Evolutionary conservation across 2,888 invertebrate genomes (phyloP).

Genomic region (Sesia apiformis): DNA sequence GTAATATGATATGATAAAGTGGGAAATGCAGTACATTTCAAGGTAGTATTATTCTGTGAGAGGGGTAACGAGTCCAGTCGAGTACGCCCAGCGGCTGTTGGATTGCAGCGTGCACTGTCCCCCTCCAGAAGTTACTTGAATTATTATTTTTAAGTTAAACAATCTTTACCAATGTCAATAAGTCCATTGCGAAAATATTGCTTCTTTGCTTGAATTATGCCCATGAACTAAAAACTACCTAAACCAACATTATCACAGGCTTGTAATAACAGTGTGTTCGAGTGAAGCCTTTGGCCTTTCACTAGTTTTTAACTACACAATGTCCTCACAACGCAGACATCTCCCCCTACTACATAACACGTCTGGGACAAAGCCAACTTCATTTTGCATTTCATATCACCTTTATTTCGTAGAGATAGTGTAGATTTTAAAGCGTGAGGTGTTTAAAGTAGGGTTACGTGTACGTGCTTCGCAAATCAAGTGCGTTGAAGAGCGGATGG

Average conservation of each 20-base stretch:
- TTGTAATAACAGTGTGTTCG: background rate
- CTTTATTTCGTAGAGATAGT: constrained; percentile 26
- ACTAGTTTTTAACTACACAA: constrained; percentile 12
- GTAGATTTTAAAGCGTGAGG: constrained; percentile 28
- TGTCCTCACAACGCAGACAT: constrained; percentile 58
- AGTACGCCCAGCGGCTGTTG: too few relatives aligned
- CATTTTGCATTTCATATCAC: constrained; percentile 15
- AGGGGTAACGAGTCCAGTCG: too few relatives aligned
- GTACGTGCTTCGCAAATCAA: constrained; percentile 71
- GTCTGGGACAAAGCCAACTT: constrained; percentile 35
- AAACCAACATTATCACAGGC: background rate
- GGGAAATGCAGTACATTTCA: too few relatives aligned
- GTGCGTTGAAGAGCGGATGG: constrained; percentile 66
- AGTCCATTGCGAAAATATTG: too few relatives aligned
- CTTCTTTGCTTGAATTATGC: too few relatives aligned
- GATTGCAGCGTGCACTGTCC: too few relatives aligned
- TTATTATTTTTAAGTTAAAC: too few relatives aligned
- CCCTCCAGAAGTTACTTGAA: too few relatives aligned
- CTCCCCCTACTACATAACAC: constrained; percentile 40
- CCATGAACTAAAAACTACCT: background rate
- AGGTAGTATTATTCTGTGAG: too few relatives aligned
- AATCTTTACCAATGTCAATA: too few relatives aligned
- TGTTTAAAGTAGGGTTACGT: constrained; percentile 14
- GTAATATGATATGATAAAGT: too few relatives aligned
- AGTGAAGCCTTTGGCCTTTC: background rate